Evolutionary conservation across 1,140 invertebrate species (phyloP).

Genomic region (Centruroides sculpturatus): DNA sequence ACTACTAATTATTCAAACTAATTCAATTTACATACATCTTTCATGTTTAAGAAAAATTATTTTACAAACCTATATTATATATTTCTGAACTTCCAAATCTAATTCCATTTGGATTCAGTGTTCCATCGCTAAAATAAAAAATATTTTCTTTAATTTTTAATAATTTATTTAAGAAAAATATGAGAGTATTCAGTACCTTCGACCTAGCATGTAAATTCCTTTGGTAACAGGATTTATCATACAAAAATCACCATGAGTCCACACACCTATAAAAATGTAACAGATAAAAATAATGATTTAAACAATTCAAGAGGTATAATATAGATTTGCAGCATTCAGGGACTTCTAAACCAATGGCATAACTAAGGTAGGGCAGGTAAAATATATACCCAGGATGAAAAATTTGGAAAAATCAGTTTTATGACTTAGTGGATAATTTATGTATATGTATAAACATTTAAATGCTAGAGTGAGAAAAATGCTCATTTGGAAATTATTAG

Average conservation of each 20-base stretch:
- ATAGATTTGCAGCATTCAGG: too few relatives aligned
- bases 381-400: too few relatives aligned
- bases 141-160: background rate
- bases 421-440: too few relatives aligned
- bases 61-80: conserved; percentile 37
- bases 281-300: background rate
- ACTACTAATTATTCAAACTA: background rate
- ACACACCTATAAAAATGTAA: conserved; percentile 26
- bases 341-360: too few relatives aligned
- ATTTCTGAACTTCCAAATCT: conserved; percentile 46
- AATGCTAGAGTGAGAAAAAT: too few relatives aligned
- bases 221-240: conserved; percentile 35
- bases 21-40: background rate
- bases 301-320: background rate
- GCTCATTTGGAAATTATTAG: too few relatives aligned
- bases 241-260: conserved; percentile 44
- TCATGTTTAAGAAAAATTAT: background rate
- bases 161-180: background rate
- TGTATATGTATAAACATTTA: too few relatives aligned
- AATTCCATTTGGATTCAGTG: conserved; percentile 44
- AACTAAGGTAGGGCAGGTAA: too few relatives aligned
- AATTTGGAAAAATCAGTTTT: too few relatives aligned
- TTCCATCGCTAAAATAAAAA: conserved; percentile 36
- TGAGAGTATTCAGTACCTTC: conserved; percentile 13
- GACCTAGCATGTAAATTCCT: conserved; percentile 41